phyloP scores from a whole-genome alignment of 2,888 invertebrate species.

The Drosophila austrosaltans region DNA sequence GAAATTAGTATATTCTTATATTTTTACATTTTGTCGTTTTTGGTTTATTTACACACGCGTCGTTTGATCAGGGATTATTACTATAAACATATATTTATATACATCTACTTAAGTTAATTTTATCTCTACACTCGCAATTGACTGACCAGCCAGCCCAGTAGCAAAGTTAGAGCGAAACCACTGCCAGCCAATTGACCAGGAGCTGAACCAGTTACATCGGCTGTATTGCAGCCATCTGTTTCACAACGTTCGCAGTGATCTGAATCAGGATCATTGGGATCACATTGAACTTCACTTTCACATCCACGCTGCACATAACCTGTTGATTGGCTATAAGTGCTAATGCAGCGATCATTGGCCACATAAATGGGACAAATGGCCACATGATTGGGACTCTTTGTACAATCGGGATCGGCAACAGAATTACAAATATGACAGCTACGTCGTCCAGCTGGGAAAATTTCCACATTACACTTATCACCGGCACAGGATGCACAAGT shows the following conservation, averaged over 20 bases:
- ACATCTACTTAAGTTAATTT: slow-evolving; percentile 55
- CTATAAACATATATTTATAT: slow-evolving; percentile 48
- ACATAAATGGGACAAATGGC: slow-evolving; percentile 73
- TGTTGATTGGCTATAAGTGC: slow-evolving; percentile 29
- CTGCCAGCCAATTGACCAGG: slow-evolving; percentile 39
- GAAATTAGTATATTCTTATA: neutral
- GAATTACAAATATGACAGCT: slow-evolving; percentile 79
- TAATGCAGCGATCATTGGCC: slow-evolving; percentile 69
- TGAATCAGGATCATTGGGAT: slow-evolving; percentile 36
- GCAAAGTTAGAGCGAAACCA: slow-evolving; percentile 61
- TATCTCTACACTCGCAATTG: slow-evolving; percentile 30
- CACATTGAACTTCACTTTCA: slow-evolving; percentile 65
- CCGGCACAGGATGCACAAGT: slow-evolving; percentile 71
- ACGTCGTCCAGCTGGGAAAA: slow-evolving; percentile 76
- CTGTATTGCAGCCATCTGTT: slow-evolving; percentile 72
- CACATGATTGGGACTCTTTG: slow-evolving; percentile 46
- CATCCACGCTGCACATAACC: slow-evolving; percentile 73
- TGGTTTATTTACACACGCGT: slow-evolving; percentile 42
- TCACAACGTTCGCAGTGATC: slow-evolving; percentile 69
- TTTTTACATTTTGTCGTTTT: slow-evolving; percentile 10
- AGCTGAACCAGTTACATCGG: slow-evolving; percentile 59
- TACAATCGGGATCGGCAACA: slow-evolving; percentile 52
- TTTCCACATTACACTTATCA: slow-evolving; percentile 70
- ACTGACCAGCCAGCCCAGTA: slow-evolving; percentile 53
- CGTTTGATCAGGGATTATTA: slow-evolving; percentile 27